These are phyloP conservation scores for Rhodeus uyekii DNA, from an alignment of 2,797 vertebrate genomes.

Conservation along the genomic window DNA sequence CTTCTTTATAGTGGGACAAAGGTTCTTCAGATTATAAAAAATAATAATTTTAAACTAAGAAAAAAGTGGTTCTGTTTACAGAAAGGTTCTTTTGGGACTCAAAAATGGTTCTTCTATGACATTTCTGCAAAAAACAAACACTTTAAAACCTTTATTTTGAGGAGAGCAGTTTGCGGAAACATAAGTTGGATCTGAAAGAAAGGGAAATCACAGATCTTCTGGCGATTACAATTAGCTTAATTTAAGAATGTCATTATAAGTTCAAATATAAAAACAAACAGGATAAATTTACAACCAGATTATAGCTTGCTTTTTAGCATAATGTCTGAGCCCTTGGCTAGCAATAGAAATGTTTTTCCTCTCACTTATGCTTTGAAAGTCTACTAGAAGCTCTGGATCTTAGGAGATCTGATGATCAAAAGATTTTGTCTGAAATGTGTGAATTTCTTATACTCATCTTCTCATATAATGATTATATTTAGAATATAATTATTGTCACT, in stretches of 20 bases:
- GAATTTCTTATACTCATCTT: background rate
- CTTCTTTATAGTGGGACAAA: background rate
- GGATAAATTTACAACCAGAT: background rate
- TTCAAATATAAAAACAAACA: background rate
- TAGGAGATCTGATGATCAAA: background rate
- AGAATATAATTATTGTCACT: background rate
- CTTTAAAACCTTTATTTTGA: background rate
- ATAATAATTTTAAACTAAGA: too few relatives aligned
- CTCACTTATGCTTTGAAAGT: background rate
- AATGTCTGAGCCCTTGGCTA: background rate
- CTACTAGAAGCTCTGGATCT: background rate
- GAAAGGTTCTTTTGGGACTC: background rate
- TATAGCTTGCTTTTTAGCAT: background rate
- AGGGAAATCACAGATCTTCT: background rate
- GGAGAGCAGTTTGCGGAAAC: background rate
- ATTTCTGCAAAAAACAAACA: too few relatives aligned
- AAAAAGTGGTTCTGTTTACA: background rate
- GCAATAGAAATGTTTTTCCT: constrained; percentile 4
- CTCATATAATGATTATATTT: constrained; percentile 8
- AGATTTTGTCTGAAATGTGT: background rate
- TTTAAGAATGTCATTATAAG: background rate
- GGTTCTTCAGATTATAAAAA: background rate
- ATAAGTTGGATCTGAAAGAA: background rate
- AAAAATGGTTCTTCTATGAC: background rate
- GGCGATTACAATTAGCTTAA: background rate